A percentile compares a stretch with the other conserved stretches of the same genome.
These are phyloP conservation scores for Steinernema scapterisci DNA, from an alignment of 2,888 invertebrate genomes.

Conservation along the genomic window DNA sequence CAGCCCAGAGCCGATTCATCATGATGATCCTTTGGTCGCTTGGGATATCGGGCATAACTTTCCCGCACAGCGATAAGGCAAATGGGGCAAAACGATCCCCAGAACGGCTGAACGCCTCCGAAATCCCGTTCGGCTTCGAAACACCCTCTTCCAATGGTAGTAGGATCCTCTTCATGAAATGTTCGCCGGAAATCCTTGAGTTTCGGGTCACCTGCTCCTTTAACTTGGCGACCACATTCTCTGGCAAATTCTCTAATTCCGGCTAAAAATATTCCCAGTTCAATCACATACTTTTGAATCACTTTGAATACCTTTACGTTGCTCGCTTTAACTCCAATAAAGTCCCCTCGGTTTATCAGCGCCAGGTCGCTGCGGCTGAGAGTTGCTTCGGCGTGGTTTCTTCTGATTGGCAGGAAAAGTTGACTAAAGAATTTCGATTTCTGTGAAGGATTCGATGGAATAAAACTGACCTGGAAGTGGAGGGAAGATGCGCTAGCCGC, in stretches of 20 bases:
- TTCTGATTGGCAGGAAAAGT: background rate
- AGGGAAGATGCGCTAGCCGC: background rate
- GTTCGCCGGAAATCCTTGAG: slow-evolving; percentile 44
- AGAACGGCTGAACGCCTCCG: slow-evolving; percentile 28
- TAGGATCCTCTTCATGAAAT: slow-evolving; percentile 42
- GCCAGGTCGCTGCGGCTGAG: background rate
- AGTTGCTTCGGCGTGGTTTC: background rate
- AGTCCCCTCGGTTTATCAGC: slow-evolving; percentile 20
- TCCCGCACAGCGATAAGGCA: slow-evolving; percentile 47
- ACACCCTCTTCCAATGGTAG: slow-evolving; percentile 41
- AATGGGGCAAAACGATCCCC: slow-evolving; percentile 48
- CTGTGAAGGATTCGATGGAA: too few relatives aligned
- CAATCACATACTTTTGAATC: background rate
- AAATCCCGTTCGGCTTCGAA: slow-evolving; percentile 11
- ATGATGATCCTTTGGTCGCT: slow-evolving; percentile 39
- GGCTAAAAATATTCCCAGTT: slow-evolving; percentile 26
- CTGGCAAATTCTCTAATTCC: slow-evolving; percentile 37
- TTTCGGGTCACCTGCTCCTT: slow-evolving; percentile 42
- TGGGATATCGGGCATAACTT: slow-evolving; percentile 47
- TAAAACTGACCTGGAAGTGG: slow-evolving; percentile 2
- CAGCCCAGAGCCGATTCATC: slow-evolving; percentile 46
- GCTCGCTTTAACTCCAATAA: background rate
- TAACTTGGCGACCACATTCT: slow-evolving; percentile 43
- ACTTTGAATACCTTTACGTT: background rate
- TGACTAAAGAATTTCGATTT: background rate